Evolutionary conservation across 2,113 vertebrate genomes (phyloP).

Genomic region (Coregonus clupeaformis): DNA sequence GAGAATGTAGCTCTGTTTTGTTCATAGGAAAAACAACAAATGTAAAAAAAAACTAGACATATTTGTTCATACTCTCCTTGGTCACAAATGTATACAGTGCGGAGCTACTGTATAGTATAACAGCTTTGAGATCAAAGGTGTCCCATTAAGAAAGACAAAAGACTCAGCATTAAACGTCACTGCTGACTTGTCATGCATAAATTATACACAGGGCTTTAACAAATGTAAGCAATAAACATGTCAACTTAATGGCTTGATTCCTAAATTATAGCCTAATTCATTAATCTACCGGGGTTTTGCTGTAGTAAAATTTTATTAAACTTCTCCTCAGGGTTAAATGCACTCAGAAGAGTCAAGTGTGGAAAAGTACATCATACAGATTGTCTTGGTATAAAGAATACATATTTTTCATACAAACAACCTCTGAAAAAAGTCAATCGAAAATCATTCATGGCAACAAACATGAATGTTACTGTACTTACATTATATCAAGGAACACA

Average conservation of each 20-base stretch:
- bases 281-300: constrained; percentile 38
- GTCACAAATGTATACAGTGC: constrained; percentile 70
- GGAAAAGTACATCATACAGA: constrained; percentile 36
- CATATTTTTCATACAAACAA: constrained; percentile 62
- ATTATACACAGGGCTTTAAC: constrained; percentile 53
- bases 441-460: constrained; percentile 44
- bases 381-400: constrained; percentile 55
- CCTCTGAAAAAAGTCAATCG: constrained; percentile 53
- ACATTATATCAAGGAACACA: constrained; percentile 36
- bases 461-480: constrained; percentile 31
- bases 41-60: constrained; percentile 23
- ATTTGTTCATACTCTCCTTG: constrained; percentile 22
- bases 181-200: constrained; percentile 52
- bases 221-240: constrained; percentile 66
- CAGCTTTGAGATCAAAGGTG: constrained; percentile 33
- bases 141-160: constrained; percentile 45
- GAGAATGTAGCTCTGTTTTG: not conserved
- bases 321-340: constrained; percentile 31
- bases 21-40: not conserved
- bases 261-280: constrained; percentile 68
- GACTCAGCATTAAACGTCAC: constrained; percentile 56
- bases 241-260: constrained; percentile 70
- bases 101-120: constrained; percentile 40
- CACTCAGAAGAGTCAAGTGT: constrained; percentile 52
- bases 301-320: constrained; percentile 60